Percentiles rank a stretch among this genome's conserved stretches.
Conservation (phyloP, 2,797 vertebrate species). For the Anabacerthia variegaticeps region DNA sequence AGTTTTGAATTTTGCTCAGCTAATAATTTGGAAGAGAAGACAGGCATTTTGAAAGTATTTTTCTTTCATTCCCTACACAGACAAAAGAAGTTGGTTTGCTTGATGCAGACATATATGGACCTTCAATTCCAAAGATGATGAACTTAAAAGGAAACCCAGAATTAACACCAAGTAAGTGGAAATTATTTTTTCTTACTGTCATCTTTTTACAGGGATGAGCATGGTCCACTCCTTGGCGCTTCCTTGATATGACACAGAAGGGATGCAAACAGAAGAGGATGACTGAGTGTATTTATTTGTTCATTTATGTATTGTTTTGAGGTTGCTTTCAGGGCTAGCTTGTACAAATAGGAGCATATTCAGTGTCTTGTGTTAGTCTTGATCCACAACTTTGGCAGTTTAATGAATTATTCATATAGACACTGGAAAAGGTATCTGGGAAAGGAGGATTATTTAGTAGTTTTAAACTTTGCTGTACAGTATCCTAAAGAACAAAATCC, state of each 20-base stretch:
- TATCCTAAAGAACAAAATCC: background rate
- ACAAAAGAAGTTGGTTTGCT: conserved; percentile 88
- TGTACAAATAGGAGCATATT: background rate
- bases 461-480: background rate
- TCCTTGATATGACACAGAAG: background rate
- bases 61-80: conserved; percentile 67
- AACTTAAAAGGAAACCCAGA: conserved; percentile 94
- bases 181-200: background rate
- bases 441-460: background rate
- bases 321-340: background rate
- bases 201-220: background rate
- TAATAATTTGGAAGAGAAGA: background rate
- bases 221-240: background rate
- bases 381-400: background rate
- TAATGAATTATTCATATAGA: background rate
- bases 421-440: background rate
- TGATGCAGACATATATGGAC: conserved; percentile 93
- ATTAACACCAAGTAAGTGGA: conserved; percentile 86
- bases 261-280: background rate
- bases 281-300: background rate
- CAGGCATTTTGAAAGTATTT: background rate
- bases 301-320: background rate
- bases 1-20: background rate
- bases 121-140: conserved; percentile 95
- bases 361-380: background rate